A percentile compares a stretch with the other conserved stretches of the same genome.
phyloP scores from a whole-genome alignment of 2,888 invertebrate species.

The Tholera decimalis region DNA sequence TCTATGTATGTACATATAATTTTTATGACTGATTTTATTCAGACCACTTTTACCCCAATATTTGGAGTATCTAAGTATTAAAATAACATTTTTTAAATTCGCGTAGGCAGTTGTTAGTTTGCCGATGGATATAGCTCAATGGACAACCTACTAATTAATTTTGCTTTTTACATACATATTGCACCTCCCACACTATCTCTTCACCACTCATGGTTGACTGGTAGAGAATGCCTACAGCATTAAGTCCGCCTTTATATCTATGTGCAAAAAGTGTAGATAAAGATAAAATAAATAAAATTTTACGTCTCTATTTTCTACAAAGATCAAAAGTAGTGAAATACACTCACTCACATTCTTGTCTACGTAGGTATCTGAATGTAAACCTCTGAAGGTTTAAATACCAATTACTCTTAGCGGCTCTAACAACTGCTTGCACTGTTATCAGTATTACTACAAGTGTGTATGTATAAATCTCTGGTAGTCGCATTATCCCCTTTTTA shows the following conservation, averaged over 20 bases:
- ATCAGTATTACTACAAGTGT: neutral
- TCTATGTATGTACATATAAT: slow-evolving; percentile 2
- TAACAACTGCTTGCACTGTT: slow-evolving; percentile 4
- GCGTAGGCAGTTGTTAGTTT: neutral
- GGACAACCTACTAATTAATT: neutral
- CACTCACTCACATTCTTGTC: too few relatives aligned
- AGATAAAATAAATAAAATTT: too few relatives aligned
- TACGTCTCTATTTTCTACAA: neutral
- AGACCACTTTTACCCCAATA: too few relatives aligned
- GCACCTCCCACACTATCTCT: too few relatives aligned
- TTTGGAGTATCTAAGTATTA: neutral
- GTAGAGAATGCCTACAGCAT: too few relatives aligned
- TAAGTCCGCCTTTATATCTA: too few relatives aligned
- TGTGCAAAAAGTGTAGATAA: too few relatives aligned
- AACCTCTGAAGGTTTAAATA: too few relatives aligned
- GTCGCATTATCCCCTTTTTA: neutral
- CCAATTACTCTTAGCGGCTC: neutral
- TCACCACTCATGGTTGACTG: too few relatives aligned
- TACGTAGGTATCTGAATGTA: too few relatives aligned
- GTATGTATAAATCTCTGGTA: neutral
- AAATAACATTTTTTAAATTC: neutral
- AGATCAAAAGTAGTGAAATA: neutral
- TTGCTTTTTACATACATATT: too few relatives aligned
- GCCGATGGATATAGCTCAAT: neutral
- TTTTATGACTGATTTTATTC: slow-evolving; percentile 21